Conservation (phyloP, 2,888 invertebrate genomes). For the Idaea biselata region DNA sequence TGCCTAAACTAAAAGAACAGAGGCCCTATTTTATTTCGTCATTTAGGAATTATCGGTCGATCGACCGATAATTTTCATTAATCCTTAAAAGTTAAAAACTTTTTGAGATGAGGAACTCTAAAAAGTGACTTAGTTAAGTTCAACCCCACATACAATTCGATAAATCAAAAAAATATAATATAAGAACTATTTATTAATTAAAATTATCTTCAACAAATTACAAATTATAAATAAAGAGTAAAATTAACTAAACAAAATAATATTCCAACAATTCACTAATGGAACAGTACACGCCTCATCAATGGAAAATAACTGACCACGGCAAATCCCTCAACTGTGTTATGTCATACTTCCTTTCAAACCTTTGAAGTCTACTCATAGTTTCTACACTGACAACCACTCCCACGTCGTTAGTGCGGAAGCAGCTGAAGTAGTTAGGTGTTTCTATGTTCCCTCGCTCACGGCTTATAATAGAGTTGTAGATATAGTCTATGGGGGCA, state of each 20-base stretch:
- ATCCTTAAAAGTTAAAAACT: too few species aligned
- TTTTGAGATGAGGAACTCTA: too few species aligned
- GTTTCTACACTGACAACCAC: conserved; percentile 9
- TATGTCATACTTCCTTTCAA: conserved; percentile 53
- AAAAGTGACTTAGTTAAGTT: too few species aligned
- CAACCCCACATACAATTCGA: too few species aligned
- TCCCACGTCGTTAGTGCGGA: conserved; percentile 23
- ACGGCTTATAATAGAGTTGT: conserved; percentile 48
- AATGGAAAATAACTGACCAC: conserved; percentile 70
- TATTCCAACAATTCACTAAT: too few species aligned
- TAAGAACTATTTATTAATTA: too few species aligned
- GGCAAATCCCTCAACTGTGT: conserved; percentile 56
- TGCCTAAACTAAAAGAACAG: too few species aligned
- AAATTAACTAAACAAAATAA: background rate
- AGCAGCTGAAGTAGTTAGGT: conserved; percentile 34
- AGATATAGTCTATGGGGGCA: conserved; percentile 63
- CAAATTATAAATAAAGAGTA: background rate
- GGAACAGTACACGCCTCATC: conserved; percentile 23
- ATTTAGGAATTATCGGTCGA: too few species aligned
- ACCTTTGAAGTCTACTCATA: conserved; percentile 36
- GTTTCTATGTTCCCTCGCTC: conserved; percentile 34
- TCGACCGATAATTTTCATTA: too few species aligned
- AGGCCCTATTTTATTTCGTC: too few species aligned
- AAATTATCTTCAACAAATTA: background rate
- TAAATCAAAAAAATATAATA: too few species aligned